Conservation (phyloP, 2,113 vertebrate genomes). For the Nerophis ophidion region DNA sequence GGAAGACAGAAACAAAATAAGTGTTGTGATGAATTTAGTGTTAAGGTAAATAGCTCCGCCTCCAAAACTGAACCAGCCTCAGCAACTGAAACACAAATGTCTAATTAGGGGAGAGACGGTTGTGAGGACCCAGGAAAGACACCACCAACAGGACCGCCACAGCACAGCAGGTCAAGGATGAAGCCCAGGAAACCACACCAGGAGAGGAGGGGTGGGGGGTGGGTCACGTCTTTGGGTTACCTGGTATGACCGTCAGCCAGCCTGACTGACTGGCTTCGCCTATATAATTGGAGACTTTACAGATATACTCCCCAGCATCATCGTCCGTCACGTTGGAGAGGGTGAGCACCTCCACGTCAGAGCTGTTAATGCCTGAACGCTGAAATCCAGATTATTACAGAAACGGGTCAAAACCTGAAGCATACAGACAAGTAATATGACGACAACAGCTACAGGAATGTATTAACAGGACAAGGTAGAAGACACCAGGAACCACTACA, state of each 20-base stretch:
- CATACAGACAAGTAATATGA: constrained; percentile 17
- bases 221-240: constrained; percentile 61
- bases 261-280: constrained; percentile 96
- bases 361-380: constrained; percentile 99
- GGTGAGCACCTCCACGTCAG: constrained; percentile 95
- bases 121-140: constrained; percentile 48
- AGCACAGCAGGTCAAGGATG: constrained; percentile 52
- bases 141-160: constrained; percentile 55
- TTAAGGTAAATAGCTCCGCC: constrained; percentile 56
- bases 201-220: constrained; percentile 16
- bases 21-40: constrained; percentile 28
- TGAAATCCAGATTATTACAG: constrained; percentile 69
- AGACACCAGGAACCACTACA: constrained; percentile 14
- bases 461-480: constrained; percentile 13
- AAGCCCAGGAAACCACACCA: constrained; percentile 54
- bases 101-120: constrained; percentile 57
- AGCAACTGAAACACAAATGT: constrained; percentile 60
- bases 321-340: constrained; percentile 95
- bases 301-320: constrained; percentile 96
- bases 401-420: neutral
- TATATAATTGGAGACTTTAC: constrained; percentile 99
- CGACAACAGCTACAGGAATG: constrained; percentile 42
- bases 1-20: neutral
- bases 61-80: constrained; percentile 80
- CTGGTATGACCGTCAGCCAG: constrained; percentile 93